Evolutionary conservation across 2,888 invertebrate genomes (phyloP).

Genomic region (Steinernema scapterisci): DNA sequence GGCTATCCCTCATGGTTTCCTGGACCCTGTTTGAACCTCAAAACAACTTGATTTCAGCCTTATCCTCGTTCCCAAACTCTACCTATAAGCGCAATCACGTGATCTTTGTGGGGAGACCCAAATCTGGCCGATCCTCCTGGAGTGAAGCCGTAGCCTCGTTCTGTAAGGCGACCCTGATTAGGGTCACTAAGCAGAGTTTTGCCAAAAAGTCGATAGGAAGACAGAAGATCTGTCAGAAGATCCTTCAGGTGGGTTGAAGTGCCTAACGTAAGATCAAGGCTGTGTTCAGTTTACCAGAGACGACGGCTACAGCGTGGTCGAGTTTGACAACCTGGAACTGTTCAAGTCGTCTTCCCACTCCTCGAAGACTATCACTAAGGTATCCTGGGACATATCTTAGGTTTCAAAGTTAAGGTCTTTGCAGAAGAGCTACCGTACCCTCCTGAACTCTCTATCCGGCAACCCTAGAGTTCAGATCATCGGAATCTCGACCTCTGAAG

Average conservation of each 20-base stretch:
- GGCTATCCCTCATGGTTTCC: slow-evolving; percentile 40
- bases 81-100: slow-evolving; percentile 34
- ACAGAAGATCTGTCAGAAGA: slow-evolving; percentile 33
- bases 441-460: slow-evolving; percentile 10
- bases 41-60: slow-evolving; percentile 33
- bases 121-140: slow-evolving; percentile 51
- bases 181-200: slow-evolving; percentile 36
- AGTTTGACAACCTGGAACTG: background rate
- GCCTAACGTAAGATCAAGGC: background rate
- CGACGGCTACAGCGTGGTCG: slow-evolving; percentile 17
- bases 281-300: background rate
- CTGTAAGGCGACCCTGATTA: slow-evolving; percentile 41
- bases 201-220: slow-evolving; percentile 32
- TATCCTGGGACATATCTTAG: too few relatives aligned
- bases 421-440: slow-evolving; percentile 25
- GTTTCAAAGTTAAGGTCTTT: too few relatives aligned
- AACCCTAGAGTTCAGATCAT: slow-evolving; percentile 35
- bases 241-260: slow-evolving; percentile 28
- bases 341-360: background rate
- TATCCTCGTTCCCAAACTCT: slow-evolving; percentile 36
- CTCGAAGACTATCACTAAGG: background rate
- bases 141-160: slow-evolving; percentile 43
- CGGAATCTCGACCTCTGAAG: slow-evolving; percentile 35
- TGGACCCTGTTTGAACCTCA: background rate
- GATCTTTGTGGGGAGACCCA: slow-evolving; percentile 43